Evolutionary conservation across 2,113 vertebrate genomes (phyloP), one percentile per base, ranked within the genome.

Genomic region (Corythaixoides concolor): DNA sequence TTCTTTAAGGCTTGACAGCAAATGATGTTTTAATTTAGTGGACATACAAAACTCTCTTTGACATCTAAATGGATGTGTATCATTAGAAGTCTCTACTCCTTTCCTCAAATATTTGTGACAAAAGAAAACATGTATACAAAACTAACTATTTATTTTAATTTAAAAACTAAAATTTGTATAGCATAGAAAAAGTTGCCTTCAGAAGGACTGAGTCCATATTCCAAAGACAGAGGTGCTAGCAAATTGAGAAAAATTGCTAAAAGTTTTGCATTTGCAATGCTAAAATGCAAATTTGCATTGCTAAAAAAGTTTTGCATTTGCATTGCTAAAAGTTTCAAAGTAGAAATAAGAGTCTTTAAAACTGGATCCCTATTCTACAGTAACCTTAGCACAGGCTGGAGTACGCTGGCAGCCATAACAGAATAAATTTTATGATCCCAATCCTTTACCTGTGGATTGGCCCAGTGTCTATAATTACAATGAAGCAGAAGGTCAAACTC

Each of bases 21-120:
- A 85, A 91, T 85, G 80, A 93, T 95, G 76, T 95, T 96, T 97
- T 97, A 96, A 97, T 97, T 96, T 91, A 91, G 60, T 86, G 92
- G 91, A 93, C 93, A 66, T 73, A 33, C 17, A 90, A 87, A 97
- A 95, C 60, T 84, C 83, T 85, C 75, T 92, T 93, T 97, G 93
- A 98, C 94, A 93, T 95, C 84, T 96, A 97, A 97, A 97, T 94
- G 87, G 62, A 87, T 83, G 55, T 74, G 33, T 89, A 77, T 77
- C 83, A 39, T 95, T 90, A 97, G 69, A 84, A 96, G 90, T 93
- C 35, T 90, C 74, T 75, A 33, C 72, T 70, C n/a, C 43, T 50
- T 80, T 64, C 52, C 64, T 74, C 76, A 87, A 70, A 39, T 72
- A 81, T 88, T 80, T 93, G 78, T 73, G 89, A 93, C 41, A 77